phyloP scores from a whole-genome alignment of 2,113 vertebrate species.

The Podocnemis expansa region DNA sequence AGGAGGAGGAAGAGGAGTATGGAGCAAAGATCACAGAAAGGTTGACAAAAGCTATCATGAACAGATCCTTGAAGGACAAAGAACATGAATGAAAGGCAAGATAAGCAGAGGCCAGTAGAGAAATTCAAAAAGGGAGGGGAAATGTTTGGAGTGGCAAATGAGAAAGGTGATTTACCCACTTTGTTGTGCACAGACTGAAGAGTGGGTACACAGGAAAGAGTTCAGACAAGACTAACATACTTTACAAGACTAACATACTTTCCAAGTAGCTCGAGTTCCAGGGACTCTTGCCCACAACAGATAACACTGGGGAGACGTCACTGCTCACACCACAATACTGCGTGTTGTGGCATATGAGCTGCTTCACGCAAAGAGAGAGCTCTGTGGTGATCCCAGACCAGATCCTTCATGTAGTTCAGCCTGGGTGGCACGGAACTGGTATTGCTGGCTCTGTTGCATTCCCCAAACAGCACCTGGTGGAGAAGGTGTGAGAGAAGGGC shows the following conservation, averaged over 20 bases:
- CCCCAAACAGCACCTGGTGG: background rate
- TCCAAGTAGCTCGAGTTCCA: no score
- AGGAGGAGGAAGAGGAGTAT: background rate
- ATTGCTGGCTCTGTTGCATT: background rate
- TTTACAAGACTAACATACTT: no score
- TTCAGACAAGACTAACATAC: background rate
- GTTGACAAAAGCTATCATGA: background rate
- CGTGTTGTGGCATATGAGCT: background rate
- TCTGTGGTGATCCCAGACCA: background rate
- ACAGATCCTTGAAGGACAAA: background rate
- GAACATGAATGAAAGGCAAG: background rate
- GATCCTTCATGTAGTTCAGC: background rate
- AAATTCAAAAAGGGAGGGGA: background rate
- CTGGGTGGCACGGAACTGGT: background rate
- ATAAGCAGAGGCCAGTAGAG: background rate
- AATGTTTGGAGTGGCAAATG: background rate
- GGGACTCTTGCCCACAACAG: background rate
- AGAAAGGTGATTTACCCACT: background rate
- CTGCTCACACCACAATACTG: background rate
- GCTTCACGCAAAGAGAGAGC: background rate
- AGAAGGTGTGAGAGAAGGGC: fast-evolving
- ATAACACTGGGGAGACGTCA: background rate
- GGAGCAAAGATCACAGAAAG: background rate
- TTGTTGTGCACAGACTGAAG: background rate
- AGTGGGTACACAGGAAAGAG: background rate